phyloP scores from a whole-genome alignment of 2,113 vertebrate genomes.

The Cebus imitator region DNA sequence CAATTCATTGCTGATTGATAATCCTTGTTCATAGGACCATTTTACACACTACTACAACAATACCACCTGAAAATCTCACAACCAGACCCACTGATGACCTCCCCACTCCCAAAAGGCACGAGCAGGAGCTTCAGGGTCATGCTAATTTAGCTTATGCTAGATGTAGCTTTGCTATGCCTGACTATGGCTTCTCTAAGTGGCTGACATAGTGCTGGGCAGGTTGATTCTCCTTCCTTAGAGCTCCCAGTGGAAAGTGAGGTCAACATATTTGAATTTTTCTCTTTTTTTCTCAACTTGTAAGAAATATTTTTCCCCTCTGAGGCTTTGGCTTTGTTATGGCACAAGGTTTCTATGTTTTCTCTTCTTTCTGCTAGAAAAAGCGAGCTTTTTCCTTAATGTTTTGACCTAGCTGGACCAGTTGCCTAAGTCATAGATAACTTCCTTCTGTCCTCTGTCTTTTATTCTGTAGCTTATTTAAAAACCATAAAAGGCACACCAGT shows the following conservation, averaged over 20 bases:
- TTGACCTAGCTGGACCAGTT: neutral
- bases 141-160: too few relatives aligned
- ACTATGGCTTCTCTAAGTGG: neutral
- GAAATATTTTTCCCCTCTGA: neutral
- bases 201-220: neutral
- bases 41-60: neutral
- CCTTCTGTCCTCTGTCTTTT: neutral
- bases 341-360: neutral
- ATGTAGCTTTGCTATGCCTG: neutral
- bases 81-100: neutral
- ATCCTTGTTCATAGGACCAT: neutral
- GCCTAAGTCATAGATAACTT: neutral
- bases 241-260: neutral
- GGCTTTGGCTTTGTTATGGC: neutral
- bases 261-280: neutral
- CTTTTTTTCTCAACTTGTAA: neutral
- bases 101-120: neutral
- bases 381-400: neutral
- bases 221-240: neutral
- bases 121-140: neutral
- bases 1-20: neutral
- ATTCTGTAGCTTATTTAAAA: neutral
- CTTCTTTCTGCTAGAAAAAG: neutral
- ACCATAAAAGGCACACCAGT: neutral
- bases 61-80: neutral